These are phyloP conservation scores for Dysmachus trigonus DNA, from an alignment of 2,888 invertebrate species.

Conservation along the genomic window DNA sequence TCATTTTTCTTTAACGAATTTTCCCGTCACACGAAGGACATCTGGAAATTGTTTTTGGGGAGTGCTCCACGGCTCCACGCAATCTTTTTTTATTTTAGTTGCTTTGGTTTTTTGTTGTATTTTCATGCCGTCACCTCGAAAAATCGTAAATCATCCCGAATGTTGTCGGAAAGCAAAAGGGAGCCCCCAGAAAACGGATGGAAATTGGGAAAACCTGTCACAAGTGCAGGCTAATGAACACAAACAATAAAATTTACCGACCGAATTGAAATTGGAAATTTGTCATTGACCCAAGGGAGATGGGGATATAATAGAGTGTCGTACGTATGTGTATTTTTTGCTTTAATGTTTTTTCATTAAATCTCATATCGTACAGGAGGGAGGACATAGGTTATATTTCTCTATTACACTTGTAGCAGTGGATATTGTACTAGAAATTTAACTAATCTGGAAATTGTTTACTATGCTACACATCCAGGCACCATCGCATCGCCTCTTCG, in stretches of 20 bases:
- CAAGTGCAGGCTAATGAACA: slow-evolving; percentile 33
- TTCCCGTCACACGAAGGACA: not conserved
- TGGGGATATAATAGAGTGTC: not conserved
- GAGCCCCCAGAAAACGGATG: not conserved
- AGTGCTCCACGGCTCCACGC: not conserved
- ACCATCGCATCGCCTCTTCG: not conserved
- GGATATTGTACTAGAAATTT: not conserved
- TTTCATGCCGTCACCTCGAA: not conserved
- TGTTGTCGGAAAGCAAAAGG: not conserved
- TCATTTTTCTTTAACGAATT: not conserved
- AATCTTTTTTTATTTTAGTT: not conserved
- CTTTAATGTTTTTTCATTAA: not conserved
- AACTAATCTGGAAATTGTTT: not conserved
- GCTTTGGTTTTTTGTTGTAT: not conserved
- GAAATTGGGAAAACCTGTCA: slow-evolving; percentile 24
- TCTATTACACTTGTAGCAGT: not conserved
- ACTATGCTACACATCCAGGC: not conserved
- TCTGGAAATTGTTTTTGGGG: not conserved
- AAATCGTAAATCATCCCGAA: slow-evolving; percentile 24
- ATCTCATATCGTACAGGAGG: not conserved
- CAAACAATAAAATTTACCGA: slow-evolving; percentile 36
- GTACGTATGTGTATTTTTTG: not conserved
- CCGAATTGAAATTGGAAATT: slow-evolving; percentile 34
- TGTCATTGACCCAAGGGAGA: not conserved
- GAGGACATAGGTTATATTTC: not conserved